Conservation (phyloP, 2,113 vertebrate genomes). For the Anser brachyrhynchus region DNA sequence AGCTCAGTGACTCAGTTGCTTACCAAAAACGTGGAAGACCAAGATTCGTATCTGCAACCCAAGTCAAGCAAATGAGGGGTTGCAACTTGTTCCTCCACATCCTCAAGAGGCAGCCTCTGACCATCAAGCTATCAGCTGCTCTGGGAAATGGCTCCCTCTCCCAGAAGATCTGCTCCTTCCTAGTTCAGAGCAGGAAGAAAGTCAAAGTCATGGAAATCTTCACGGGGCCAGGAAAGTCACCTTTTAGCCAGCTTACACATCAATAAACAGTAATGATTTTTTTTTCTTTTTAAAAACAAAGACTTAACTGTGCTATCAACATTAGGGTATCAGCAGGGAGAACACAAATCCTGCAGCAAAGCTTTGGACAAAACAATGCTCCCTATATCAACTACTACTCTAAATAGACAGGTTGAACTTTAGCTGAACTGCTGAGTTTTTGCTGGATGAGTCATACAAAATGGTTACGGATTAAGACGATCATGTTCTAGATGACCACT, state of each 20-base stretch:
- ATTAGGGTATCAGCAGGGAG: neutral
- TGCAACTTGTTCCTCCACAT: neutral
- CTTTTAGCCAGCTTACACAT: neutral
- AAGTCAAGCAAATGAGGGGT: neutral
- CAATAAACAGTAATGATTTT: neutral
- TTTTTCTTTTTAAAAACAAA: neutral
- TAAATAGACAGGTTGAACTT: neutral
- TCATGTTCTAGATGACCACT: neutral
- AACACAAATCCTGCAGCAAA: neutral
- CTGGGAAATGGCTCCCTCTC: neutral
- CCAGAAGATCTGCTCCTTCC: neutral
- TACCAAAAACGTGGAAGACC: rapidly evolving
- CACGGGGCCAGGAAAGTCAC: neutral
- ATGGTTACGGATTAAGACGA: neutral
- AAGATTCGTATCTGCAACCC: neutral
- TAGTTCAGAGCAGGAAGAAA: neutral
- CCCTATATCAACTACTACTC: neutral
- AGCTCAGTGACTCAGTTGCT: neutral
- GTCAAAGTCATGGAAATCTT: neutral
- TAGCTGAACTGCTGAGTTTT: constrained; percentile 16
- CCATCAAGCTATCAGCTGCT: neutral
- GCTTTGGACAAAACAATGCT: neutral
- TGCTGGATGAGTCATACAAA: neutral
- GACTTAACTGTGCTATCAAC: neutral
- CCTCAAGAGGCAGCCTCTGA: neutral